A percentile compares a stretch with the other conserved stretches of the same genome.
These are phyloP conservation scores for Nibea albiflora DNA, from an alignment of 2,113 vertebrate species.

Conservation along the genomic window DNA sequence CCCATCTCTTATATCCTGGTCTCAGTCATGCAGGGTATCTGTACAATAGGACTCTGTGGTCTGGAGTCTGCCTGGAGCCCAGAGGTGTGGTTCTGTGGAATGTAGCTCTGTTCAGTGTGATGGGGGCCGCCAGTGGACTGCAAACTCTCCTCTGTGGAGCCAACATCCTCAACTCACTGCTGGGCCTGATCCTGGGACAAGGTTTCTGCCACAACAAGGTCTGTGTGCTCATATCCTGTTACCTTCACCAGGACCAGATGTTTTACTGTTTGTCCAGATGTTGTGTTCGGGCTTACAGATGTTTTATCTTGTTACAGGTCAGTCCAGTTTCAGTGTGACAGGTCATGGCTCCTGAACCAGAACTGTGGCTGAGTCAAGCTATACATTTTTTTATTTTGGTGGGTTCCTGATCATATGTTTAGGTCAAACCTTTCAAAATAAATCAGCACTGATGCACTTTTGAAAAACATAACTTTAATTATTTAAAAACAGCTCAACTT, in stretches of 20 bases:
- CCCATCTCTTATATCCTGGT: not conserved
- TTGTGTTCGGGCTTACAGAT: too few relatives aligned
- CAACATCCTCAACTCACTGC: conserved; percentile 74
- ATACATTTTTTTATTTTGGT: not conserved
- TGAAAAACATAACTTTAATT: not conserved
- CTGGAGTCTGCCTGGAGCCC: conserved; percentile 75
- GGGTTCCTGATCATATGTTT: not conserved
- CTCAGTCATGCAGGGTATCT: conserved; percentile 72
- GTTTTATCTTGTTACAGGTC: conserved; percentile 44
- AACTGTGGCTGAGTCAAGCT: not conserved
- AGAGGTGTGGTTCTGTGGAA: conserved; percentile 81
- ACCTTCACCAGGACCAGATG: too few relatives aligned
- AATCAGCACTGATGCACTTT: conserved; percentile 34
- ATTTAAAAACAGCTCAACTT: not conserved
- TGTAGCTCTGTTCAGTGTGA: conserved; percentile 76
- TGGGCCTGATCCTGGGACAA: conserved; percentile 77
- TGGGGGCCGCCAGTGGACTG: conserved; percentile 70
- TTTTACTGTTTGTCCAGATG: too few relatives aligned
- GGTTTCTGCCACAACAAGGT: conserved; percentile 74
- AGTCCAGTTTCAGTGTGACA: conserved; percentile 35
- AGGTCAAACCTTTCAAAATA: not conserved
- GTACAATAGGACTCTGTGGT: conserved; percentile 74
- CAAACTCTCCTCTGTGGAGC: conserved; percentile 74
- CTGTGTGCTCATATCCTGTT: not conserved
- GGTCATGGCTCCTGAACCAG: not conserved